phyloP scores from a whole-genome alignment of 2,888 invertebrate genomes.

The Yponomeuta sedellus region DNA sequence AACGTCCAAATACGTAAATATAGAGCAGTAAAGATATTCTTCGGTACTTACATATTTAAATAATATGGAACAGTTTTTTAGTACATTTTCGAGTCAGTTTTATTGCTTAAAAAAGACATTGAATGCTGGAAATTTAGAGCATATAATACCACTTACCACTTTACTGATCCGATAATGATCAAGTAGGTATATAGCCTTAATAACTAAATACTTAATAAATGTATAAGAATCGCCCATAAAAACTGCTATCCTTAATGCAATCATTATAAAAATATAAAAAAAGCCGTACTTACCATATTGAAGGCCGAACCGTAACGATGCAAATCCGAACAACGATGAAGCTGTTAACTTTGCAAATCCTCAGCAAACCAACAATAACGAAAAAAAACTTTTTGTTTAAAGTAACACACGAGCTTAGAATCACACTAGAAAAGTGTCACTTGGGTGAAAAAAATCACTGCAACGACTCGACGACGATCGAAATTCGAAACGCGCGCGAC shows the following conservation, averaged over 20 bases:
- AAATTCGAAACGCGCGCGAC: slow-evolving; percentile 24
- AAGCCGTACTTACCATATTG: slow-evolving; percentile 32
- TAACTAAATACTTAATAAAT: neutral
- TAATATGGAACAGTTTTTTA: too few species aligned
- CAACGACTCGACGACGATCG: slow-evolving; percentile 29
- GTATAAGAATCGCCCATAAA: neutral
- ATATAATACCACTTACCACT: too few species aligned
- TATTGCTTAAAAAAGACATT: too few species aligned
- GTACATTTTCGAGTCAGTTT: too few species aligned
- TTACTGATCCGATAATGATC: neutral
- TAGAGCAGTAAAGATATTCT: neutral
- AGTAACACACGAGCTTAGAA: slow-evolving; percentile 1
- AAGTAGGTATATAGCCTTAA: neutral
- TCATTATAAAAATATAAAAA: neutral
- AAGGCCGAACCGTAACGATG: slow-evolving; percentile 17
- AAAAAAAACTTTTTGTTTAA: slow-evolving; percentile 16
- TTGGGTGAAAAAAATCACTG: slow-evolving; percentile 21
- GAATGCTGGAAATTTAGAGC: too few species aligned
- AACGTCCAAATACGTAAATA: too few species aligned
- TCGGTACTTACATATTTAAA: neutral
- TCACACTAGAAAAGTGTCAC: slow-evolving; percentile 25
- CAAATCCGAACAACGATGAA: slow-evolving; percentile 23
- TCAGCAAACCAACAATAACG: slow-evolving; percentile 18
- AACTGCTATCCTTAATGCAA: neutral
- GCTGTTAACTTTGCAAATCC: slow-evolving; percentile 24